Percentiles rank a stretch among this genome's conserved stretches.
phyloP scores from a whole-genome alignment of 2,113 vertebrate genomes.

The Oncorhynchus clarkii region DNA sequence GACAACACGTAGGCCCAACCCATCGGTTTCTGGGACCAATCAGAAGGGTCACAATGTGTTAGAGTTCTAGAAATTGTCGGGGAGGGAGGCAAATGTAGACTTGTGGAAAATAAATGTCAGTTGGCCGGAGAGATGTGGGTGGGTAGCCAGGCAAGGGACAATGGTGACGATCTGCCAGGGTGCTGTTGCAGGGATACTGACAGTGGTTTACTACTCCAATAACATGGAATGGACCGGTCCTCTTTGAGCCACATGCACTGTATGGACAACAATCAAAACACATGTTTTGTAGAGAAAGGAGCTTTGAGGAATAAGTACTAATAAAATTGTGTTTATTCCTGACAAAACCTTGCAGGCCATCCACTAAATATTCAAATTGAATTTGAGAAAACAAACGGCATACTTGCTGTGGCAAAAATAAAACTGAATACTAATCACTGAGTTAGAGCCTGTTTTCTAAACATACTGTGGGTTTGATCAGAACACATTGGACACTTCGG shows the following conservation, averaged over 20 bases:
- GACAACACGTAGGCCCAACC: no score
- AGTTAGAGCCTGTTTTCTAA: not conserved
- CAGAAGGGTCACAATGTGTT: no score
- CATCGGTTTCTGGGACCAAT: no score
- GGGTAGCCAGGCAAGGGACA: no score
- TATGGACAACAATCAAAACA: no score
- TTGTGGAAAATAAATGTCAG: no score
- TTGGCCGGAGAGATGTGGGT: no score
- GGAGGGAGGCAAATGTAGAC: no score
- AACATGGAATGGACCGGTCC: no score
- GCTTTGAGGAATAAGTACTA: not conserved
- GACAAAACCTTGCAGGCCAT: not conserved
- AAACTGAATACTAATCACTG: not conserved
- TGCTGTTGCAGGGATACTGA: constrained; percentile 29
- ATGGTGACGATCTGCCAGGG: not conserved
- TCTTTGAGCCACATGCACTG: no score
- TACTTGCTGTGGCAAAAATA: not conserved
- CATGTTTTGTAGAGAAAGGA: not conserved
- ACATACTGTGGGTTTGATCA: not conserved
- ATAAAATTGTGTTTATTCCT: not conserved
- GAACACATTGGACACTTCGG: not conserved
- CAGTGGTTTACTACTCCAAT: no score
- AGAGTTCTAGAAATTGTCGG: no score
- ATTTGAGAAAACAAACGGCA: not conserved
- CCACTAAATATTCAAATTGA: not conserved